Base-by-base conservation (phyloP, 2,888 invertebrate genomes). In the Kuschelorhynchus macadamiae region DNA sequence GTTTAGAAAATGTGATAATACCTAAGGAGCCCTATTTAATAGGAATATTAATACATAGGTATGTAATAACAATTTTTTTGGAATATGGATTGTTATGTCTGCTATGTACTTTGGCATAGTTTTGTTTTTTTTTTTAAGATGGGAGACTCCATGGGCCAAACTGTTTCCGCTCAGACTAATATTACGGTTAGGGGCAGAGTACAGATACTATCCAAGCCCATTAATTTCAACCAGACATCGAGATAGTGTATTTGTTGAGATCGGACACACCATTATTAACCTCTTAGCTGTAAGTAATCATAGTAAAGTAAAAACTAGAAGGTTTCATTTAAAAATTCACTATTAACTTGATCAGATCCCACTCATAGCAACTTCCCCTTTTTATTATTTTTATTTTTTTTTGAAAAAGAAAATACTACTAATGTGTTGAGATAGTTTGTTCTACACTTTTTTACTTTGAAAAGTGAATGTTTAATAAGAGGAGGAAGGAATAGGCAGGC, bases 261-360 rank as follows among this genome's bases (percentile, higher is more conserved):
- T 95, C 65, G 94, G 94, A 0, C 94, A 94, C 80, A 95, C 95
- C 8, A 93, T 95, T 67, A 93, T 95, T 83, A 94, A 93, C 85
- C 87, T 95, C 59, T 83, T 95, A 72, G 94, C 93, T 8, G 87
- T 87, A 80, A 83, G 85, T 83, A 12, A 18, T n/a, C n/a, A n/a
- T n/a, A n/a, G 36, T 39, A 9, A 11, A n/a, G 16, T 12, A 21
- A 5, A 60, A n/a, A n/a, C n/a, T n/a, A n/a, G n/a, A n/a, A n/a
- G n/a, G n/a, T n/a, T n/a, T n/a, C n/a, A n/a, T n/a, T n/a, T n/a
- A n/a, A n/a, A n/a, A n/a, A n/a, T n/a, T n/a, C n/a, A n/a, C n/a
- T n/a, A n/a, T n/a, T n/a, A n/a, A n/a, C n/a, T n/a, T n/a, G n/a
- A n/a, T n/a, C n/a, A n/a, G n/a, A n/a, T n/a, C n/a, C n/a, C n/a